These are phyloP conservation scores for Cataglyphis altisquamis DNA, from an alignment of 2,888 invertebrate species.

Conservation along the genomic window DNA sequence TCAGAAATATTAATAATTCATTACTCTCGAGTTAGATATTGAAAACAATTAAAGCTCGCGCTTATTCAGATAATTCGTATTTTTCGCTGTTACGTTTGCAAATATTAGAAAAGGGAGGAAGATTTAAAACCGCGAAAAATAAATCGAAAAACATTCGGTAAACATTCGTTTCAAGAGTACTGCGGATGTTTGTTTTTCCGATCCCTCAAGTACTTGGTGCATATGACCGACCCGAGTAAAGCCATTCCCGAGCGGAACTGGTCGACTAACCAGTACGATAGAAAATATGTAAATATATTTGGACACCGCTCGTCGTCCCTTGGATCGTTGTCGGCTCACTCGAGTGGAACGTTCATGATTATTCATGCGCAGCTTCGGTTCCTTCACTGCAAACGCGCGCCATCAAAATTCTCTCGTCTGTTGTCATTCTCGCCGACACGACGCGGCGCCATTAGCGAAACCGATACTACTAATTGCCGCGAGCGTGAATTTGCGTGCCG, in stretches of 20 bases:
- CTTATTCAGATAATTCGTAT: neutral
- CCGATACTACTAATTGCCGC: slow-evolving; percentile 55
- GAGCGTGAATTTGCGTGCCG: neutral
- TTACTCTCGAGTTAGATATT: neutral
- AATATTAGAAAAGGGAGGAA: neutral
- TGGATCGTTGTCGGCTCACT: slow-evolving; percentile 37
- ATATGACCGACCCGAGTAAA: slow-evolving; percentile 21
- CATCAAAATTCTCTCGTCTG: slow-evolving; percentile 58
- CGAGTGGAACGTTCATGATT: slow-evolving; percentile 60
- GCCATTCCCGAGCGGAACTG: slow-evolving; percentile 38
- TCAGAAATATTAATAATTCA: slow-evolving; percentile 10
- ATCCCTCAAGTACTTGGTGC: slow-evolving; percentile 30
- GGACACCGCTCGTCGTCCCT: neutral
- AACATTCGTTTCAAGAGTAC: slow-evolving; percentile 7
- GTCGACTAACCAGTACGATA: slow-evolving; percentile 32
- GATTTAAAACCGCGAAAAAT: neutral
- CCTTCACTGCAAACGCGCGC: slow-evolving; percentile 29
- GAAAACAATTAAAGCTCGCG: neutral
- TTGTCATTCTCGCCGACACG: slow-evolving; percentile 23
- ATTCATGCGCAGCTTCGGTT: slow-evolving; percentile 62
- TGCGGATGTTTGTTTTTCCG: slow-evolving; percentile 38
- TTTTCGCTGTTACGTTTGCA: neutral
- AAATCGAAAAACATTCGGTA: neutral
- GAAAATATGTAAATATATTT: slow-evolving; percentile 58
- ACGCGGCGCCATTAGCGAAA: slow-evolving; percentile 45